Conservation (phyloP, 2,888 invertebrate genomes). For the Apamea monoglypha region DNA sequence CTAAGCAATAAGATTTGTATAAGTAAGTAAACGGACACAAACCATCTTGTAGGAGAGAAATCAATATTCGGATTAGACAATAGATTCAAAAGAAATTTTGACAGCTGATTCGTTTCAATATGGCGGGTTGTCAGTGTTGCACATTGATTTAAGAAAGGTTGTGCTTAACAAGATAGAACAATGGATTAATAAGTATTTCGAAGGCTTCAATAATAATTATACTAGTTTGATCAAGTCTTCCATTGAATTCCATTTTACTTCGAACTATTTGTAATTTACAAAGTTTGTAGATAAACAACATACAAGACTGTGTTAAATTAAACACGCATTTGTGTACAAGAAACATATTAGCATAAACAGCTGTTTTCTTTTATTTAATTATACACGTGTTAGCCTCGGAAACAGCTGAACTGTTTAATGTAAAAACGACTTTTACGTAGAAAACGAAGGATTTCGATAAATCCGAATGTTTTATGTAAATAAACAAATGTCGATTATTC, state of each 20-base stretch:
- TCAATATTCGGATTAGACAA: slow-evolving; percentile 2
- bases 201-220: slow-evolving; percentile 6
- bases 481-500: slow-evolving; percentile 42
- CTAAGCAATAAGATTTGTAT: neutral
- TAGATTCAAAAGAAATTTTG: slow-evolving; percentile 1
- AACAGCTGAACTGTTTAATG: slow-evolving; percentile 25
- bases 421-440: slow-evolving; percentile 7
- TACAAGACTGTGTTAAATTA: neutral
- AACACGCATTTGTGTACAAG: slow-evolving; percentile 16
- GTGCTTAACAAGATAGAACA: neutral
- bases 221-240: neutral
- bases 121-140: neutral
- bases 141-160: neutral
- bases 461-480: slow-evolving; percentile 42
- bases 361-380: slow-evolving; percentile 48
- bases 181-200: neutral
- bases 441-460: slow-evolving; percentile 22
- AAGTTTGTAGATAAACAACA: slow-evolving; percentile 17
- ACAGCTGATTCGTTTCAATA: neutral
- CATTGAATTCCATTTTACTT: neutral
- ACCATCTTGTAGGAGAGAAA: neutral
- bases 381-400: slow-evolving; percentile 13
- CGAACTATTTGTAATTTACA: neutral
- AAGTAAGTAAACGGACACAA: neutral
- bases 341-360: slow-evolving; percentile 27